Evolutionary conservation across 2,113 vertebrate species (phyloP).

Genomic region (Oreochromis aureus): DNA sequence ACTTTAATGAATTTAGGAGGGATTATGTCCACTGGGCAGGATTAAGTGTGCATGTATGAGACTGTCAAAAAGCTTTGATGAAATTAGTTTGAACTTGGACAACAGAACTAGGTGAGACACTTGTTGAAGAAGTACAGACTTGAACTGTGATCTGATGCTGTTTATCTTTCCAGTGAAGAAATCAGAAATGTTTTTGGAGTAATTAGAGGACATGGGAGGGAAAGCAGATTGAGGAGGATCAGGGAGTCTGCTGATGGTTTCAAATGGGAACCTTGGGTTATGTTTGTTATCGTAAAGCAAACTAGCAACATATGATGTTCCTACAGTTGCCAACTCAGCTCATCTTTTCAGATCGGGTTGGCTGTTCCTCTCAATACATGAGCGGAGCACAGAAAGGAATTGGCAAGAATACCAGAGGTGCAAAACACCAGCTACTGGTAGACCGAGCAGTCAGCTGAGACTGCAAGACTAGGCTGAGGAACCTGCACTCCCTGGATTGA

Average conservation of each 20-base stretch:
- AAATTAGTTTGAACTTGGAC: neutral
- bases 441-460: accelerated
- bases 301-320: neutral
- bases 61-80: neutral
- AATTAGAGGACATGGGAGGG: neutral
- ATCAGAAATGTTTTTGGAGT: neutral
- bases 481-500: neutral
- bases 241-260: neutral
- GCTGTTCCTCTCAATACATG: neutral
- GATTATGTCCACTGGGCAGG: neutral
- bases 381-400: neutral
- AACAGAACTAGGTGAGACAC: neutral
- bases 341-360: neutral
- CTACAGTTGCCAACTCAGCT: neutral
- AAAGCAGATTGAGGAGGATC: neutral
- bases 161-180: neutral
- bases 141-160: neutral
- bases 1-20: neutral
- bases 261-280: accelerated
- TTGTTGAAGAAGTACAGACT: neutral
- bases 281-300: neutral
- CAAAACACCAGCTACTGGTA: accelerated
- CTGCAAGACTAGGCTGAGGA: neutral
- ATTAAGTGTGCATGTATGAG: neutral
- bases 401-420: accelerated